Base-by-base conservation (phyloP, 2,888 invertebrate species). In the Caradrina kadenii region DNA sequence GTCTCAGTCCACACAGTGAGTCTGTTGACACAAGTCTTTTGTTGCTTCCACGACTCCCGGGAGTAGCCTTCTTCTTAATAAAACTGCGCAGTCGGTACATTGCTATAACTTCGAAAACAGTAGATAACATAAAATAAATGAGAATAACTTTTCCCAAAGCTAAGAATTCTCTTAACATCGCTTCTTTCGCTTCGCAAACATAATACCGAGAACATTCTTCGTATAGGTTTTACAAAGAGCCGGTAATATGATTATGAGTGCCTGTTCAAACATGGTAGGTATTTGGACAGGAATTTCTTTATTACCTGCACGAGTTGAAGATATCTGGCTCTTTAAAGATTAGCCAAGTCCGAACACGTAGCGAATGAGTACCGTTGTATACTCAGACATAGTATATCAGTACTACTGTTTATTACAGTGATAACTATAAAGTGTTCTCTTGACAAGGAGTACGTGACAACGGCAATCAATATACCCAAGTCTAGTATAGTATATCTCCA, bases 221-320 rank as follows among this genome's bases (percentile, higher is more conserved):
- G 61, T 71, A n/a, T 76, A 77, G 49, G 70, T 55, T 73, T 35
- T 54, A 22, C 60, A 60, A 72, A 76, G 60, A 59, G 35, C 13
- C 13, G 55, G 31, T n/a, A 55, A 60, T 77, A 77, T 70, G 54
- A 73, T 60, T 70, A 71, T 54, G 48, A 54, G 42, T 21, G 19
- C 17, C 42, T 54, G 65, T 35, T 48, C 53, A 19, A 59, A 77
- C 72, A 54, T 53, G 21, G 10, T 49, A 1, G 35, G 31, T 59
- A 54, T 59, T 71, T 35, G 42, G 7, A 17, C 31, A 42, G 59
- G 72, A 76, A 77, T 73, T 49, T 76, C 48, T 71, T 71, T 73
- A 73, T 73, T 58, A 35, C 19, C 15, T 17, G 26, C 17, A 19
- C 17, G 15, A 22, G 39, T 39, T 66, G 31, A 31, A 35, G 19